Percentiles rank a stretch among this genome's conserved stretches.
Conservation (phyloP, 35 echinoderm and acorn worm species). For the Anneissia japonica region DNA sequence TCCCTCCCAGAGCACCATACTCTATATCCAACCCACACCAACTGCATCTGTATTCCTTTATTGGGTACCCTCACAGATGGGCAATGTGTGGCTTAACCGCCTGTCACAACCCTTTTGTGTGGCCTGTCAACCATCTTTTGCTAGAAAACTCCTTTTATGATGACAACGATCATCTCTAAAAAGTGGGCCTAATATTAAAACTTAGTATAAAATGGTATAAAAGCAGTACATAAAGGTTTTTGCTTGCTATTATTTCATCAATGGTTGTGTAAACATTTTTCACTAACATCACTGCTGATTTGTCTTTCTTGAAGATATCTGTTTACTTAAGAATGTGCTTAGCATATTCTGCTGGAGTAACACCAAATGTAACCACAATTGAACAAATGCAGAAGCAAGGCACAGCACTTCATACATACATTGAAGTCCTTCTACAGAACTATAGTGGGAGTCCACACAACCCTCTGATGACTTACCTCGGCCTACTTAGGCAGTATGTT, state of each 20-base stretch:
- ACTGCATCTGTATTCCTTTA: too few species aligned
- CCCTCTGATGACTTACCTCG: constrained; percentile 42
- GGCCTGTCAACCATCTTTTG: too few species aligned
- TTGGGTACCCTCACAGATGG: too few species aligned
- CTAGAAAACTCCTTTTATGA: too few species aligned
- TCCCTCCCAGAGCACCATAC: too few species aligned
- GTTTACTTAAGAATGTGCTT: constrained; percentile 57
- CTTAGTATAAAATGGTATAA: not conserved
- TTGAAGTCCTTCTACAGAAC: constrained; percentile 33
- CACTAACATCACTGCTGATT: too few species aligned
- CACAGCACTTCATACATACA: constrained; percentile 40
- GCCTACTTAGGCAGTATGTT: constrained; percentile 52
- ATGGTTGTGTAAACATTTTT: not conserved
- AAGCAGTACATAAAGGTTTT: too few species aligned
- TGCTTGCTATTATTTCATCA: too few species aligned
- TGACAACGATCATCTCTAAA: too few species aligned
- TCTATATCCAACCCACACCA: too few species aligned
- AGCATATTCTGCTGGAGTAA: constrained; percentile 51
- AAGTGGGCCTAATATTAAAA: not conserved
- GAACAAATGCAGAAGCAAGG: constrained; percentile 55
- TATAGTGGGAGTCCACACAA: constrained; percentile 23
- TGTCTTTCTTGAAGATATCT: constrained; percentile 18
- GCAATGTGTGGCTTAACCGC: too few species aligned
- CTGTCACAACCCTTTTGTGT: too few species aligned
- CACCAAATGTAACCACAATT: constrained; percentile 31